Evolutionary conservation across 1,140 invertebrate genomes (phyloP).

Genomic region (Plodia interpunctella): DNA sequence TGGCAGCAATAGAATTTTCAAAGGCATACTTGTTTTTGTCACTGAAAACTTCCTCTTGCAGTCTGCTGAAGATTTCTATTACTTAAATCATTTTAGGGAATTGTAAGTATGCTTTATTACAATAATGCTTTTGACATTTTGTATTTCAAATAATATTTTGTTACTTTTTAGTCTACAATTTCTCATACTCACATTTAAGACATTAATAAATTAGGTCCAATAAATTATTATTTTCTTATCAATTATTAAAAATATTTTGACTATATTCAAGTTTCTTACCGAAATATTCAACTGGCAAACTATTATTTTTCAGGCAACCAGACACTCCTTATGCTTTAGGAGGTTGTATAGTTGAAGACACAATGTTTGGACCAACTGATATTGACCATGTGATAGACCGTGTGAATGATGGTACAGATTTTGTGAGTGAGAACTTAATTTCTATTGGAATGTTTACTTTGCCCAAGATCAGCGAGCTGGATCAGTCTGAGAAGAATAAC

Average conservation of each 20-base stretch:
- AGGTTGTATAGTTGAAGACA: slow-evolving; percentile 64
- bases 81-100: slow-evolving; percentile 61
- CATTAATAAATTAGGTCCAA: no score
- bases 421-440: slow-evolving; percentile 54
- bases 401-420: slow-evolving; percentile 38
- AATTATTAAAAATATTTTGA: no score
- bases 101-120: slow-evolving; percentile 47
- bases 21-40: slow-evolving; percentile 58
- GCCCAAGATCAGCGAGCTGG: slow-evolving; percentile 38
- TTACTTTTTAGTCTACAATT: no score
- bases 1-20: slow-evolving; percentile 42
- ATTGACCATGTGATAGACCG: slow-evolving; percentile 38
- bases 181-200: no score
- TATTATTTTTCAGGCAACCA: slow-evolving; percentile 47
- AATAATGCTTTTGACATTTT: no score
- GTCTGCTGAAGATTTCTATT: slow-evolving; percentile 54
- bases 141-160: slow-evolving; percentile 9
- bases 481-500: slow-evolving; percentile 26
- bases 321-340: slow-evolving; percentile 62
- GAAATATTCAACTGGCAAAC: background rate
- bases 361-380: slow-evolving; percentile 40
- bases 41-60: slow-evolving; percentile 57
- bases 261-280: no score
- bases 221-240: no score
- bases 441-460: slow-evolving; percentile 57